phyloP scores from a whole-genome alignment of 2,113 vertebrate species.

The Tetrao urogallus region DNA sequence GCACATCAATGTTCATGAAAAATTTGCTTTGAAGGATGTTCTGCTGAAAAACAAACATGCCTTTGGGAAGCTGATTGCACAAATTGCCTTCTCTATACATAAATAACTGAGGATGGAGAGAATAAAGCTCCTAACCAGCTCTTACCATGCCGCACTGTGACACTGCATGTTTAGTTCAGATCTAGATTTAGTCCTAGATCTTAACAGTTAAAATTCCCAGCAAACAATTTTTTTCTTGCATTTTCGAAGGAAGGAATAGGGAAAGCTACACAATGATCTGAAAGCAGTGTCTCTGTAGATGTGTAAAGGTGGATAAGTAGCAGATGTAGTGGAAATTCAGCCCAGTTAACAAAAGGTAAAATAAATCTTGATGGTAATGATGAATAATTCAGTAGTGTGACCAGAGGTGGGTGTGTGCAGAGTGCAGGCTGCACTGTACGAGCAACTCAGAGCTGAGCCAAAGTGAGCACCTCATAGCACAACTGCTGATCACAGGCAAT shows the following conservation, averaged over 20 bases:
- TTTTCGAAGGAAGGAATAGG: neutral
- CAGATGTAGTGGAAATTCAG: neutral
- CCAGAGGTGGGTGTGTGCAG: neutral
- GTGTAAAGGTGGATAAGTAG: neutral
- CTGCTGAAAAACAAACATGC: neutral
- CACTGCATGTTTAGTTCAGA: neutral
- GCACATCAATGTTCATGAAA: neutral
- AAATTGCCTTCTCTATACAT: neutral
- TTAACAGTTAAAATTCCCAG: neutral
- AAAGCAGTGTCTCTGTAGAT: neutral
- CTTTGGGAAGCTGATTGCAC: neutral
- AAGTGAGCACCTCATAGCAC: neutral
- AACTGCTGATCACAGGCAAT: conserved; percentile 19
- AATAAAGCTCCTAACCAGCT: neutral
- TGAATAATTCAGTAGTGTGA: conserved; percentile 19
- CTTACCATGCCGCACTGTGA: neutral
- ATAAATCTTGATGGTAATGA: neutral
- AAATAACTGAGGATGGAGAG: neutral
- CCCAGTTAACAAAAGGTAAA: neutral
- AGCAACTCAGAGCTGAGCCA: neutral
- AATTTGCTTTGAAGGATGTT: neutral
- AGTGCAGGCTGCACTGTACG: neutral
- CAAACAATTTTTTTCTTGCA: neutral
- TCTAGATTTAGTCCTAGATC: neutral
- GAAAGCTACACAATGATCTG: neutral